These are phyloP conservation scores for Agrypnus murinus DNA, from an alignment of 2,888 invertebrate species.

Conservation along the genomic window DNA sequence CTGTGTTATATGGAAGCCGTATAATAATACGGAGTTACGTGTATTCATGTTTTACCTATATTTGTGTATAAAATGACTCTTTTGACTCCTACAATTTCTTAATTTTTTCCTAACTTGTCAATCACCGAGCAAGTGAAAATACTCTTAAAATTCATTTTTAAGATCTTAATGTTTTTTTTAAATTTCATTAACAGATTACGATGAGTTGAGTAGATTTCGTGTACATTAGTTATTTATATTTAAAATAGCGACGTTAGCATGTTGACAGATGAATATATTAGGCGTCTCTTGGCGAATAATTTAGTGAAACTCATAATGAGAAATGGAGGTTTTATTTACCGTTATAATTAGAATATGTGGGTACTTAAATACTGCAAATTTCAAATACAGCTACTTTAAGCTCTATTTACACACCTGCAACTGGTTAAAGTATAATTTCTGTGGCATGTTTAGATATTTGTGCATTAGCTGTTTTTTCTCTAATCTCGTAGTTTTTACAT, in stretches of 20 bases:
- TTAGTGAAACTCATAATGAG: conserved; percentile 44
- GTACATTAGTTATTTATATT: conserved; percentile 5
- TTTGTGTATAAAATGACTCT: too few relatives aligned
- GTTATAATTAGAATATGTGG: conserved; percentile 46
- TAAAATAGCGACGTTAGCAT: conserved; percentile 2
- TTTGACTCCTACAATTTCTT: too few relatives aligned
- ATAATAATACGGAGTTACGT: too few relatives aligned
- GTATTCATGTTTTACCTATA: too few relatives aligned
- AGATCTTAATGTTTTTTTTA: too few relatives aligned
- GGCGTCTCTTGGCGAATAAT: conserved; percentile 35
- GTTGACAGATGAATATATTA: conserved; percentile 32
- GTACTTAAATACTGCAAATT: conserved; percentile 46
- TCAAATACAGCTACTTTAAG: conserved; percentile 43
- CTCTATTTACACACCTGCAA: conserved; percentile 49
- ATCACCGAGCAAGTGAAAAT: too few relatives aligned
- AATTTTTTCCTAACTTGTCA: too few relatives aligned
- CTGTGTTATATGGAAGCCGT: too few relatives aligned
- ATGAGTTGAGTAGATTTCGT: conserved; percentile 4
- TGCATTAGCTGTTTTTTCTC: too few relatives aligned
- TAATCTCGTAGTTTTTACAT: too few relatives aligned
- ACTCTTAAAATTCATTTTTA: too few relatives aligned
- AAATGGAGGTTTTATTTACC: conserved; percentile 42
- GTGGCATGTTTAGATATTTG: conserved; percentile 18
- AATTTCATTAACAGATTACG: background rate
- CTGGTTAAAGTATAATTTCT: conserved; percentile 36